These are phyloP conservation scores for Hypercompe scribonia DNA, from an alignment of 2,888 invertebrate genomes.

Conservation along the genomic window DNA sequence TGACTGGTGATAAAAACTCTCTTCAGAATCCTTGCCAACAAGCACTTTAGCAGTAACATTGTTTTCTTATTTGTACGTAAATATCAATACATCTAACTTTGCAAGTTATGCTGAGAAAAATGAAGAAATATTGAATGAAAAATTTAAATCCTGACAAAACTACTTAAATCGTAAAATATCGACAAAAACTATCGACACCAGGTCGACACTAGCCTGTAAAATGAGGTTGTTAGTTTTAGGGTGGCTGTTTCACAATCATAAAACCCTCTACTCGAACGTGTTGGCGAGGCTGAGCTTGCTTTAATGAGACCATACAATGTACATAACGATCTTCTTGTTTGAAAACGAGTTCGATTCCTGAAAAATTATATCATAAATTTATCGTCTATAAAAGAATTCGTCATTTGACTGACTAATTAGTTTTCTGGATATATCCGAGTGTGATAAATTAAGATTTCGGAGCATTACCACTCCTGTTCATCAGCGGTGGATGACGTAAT, in stretches of 20 bases:
- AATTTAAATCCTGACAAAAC: background rate
- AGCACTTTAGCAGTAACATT: too few species aligned
- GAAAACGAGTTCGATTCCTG: constrained; percentile 6
- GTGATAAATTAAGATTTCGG: too few species aligned
- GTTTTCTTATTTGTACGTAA: too few species aligned
- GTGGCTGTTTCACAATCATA: constrained; percentile 74
- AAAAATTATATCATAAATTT: background rate
- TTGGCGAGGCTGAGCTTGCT: constrained; percentile 43
- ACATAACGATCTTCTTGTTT: constrained; percentile 49
- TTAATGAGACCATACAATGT: constrained; percentile 71
- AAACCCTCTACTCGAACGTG: constrained; percentile 65
- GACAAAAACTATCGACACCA: constrained; percentile 39
- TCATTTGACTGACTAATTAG: too few species aligned
- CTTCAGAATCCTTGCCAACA: too few species aligned
- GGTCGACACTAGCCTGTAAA: constrained; percentile 63
- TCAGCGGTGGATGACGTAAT: too few species aligned
- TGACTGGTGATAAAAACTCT: too few species aligned
- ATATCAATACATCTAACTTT: too few species aligned
- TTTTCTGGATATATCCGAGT: too few species aligned
- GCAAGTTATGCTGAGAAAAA: too few species aligned
- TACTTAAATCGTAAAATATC: background rate
- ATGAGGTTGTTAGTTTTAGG: constrained; percentile 73
- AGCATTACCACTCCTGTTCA: too few species aligned
- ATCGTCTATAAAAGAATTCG: background rate
- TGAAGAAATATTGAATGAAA: too few species aligned